phyloP scores from a whole-genome alignment of 1,140 invertebrate species.

The Kradibia gibbosae region DNA sequence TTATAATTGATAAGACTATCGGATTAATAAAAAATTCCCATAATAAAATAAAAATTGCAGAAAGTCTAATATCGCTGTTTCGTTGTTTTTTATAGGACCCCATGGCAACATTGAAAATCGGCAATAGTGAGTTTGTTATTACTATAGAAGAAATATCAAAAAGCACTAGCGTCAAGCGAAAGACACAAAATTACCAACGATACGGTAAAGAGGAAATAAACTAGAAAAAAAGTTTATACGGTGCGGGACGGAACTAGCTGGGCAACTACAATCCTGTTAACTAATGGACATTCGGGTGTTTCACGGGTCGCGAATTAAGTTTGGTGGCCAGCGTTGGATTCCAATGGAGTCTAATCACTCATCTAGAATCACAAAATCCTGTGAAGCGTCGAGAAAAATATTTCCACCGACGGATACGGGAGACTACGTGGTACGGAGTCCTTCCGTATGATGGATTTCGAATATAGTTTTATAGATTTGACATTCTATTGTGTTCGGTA shows the following conservation, averaged over 20 bases:
- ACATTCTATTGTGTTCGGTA: not conserved
- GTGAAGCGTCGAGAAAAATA: conserved; percentile 1
- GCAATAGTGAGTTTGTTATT: no score
- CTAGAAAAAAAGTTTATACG: not conserved
- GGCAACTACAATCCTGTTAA: conserved; percentile 50
- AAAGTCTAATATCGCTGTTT: no score
- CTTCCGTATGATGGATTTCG: not conserved
- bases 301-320: conserved; percentile 58
- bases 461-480: not conserved
- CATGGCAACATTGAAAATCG: not conserved
- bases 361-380: conserved; percentile 17
- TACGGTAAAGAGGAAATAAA: conserved; percentile 9
- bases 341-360: not conserved
- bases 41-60: no score
- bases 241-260: not conserved
- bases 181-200: not conserved
- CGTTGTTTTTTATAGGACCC: no score
- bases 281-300: conserved; percentile 65
- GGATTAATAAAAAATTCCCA: no score
- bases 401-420: not conserved
- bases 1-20: no score
- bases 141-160: no score
- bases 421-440: not conserved
- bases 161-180: not conserved
- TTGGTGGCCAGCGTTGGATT: not conserved